Conservation (phyloP, 2,113 vertebrate species). For the Otocyon megalotis region DNA sequence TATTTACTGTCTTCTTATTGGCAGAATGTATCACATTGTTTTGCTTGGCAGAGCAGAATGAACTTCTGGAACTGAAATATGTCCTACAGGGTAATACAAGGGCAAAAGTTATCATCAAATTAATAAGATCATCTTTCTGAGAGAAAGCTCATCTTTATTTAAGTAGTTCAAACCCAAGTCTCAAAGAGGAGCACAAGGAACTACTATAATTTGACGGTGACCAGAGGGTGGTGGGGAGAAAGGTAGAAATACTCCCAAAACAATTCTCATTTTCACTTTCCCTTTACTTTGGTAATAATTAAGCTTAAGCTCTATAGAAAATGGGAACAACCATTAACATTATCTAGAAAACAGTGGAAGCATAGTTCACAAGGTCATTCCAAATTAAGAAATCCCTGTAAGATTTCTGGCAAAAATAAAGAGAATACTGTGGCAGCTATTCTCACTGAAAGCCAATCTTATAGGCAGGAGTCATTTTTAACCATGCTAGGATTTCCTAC, state of each 20-base stretch:
- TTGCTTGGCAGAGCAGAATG: slow-evolving; percentile 7
- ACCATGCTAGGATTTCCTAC: not conserved
- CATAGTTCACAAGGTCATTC: not conserved
- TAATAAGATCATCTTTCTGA: not conserved
- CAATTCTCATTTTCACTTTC: not conserved
- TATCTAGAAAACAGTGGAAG: slow-evolving; percentile 7
- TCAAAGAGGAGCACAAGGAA: not conserved
- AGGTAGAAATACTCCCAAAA: not conserved
- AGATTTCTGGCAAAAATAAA: not conserved
- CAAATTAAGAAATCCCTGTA: slow-evolving; percentile 43
- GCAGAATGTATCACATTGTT: not conserved
- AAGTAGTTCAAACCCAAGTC: not conserved
- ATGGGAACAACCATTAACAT: not conserved
- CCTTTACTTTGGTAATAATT: not conserved
- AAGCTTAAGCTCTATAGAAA: not conserved
- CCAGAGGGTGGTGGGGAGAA: not conserved
- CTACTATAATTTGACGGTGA: not conserved
- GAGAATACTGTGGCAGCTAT: not conserved
- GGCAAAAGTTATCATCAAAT: slow-evolving; percentile 28
- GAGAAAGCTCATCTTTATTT: not conserved
- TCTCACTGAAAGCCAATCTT: not conserved
- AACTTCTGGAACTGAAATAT: slow-evolving; percentile 14
- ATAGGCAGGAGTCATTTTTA: not conserved
- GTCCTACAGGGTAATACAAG: not conserved
- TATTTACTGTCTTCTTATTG: not conserved